phyloP scores from a whole-genome alignment of 2,113 vertebrate species.

The Podarcis cretensis region DNA sequence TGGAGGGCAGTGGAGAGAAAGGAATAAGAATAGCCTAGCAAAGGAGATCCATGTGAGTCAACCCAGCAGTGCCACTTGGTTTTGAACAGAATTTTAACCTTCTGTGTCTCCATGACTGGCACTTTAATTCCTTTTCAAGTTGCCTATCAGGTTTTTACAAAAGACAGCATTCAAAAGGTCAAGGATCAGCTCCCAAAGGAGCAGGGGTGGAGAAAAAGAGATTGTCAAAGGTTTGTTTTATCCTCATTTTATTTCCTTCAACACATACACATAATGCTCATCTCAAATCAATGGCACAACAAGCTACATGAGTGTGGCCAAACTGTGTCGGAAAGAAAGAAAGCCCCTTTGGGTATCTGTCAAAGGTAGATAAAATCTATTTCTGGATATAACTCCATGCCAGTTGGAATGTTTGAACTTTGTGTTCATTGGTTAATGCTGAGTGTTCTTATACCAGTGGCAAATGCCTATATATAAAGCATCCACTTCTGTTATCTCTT shows the following conservation, averaged over 20 bases:
- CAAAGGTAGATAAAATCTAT: slow-evolving; percentile 61
- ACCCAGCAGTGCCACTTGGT: slow-evolving; percentile 47
- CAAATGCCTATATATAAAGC: slow-evolving; percentile 30
- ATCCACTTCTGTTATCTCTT: slow-evolving; percentile 29
- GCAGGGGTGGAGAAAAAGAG: slow-evolving; percentile 54
- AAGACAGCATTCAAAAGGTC: slow-evolving; percentile 67
- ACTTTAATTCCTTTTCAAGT: slow-evolving; percentile 57
- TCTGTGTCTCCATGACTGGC: slow-evolving; percentile 48
- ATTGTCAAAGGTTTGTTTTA: slow-evolving; percentile 27
- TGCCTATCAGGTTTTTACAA: slow-evolving; percentile 60
- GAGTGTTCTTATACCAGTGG: slow-evolving; percentile 21
- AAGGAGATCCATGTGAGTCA: slow-evolving; percentile 58
- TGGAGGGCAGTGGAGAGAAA: slow-evolving; percentile 46
- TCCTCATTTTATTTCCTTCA: neutral
- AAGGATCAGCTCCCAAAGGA: slow-evolving; percentile 58
- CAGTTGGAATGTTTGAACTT: slow-evolving; percentile 42
- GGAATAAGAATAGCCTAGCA: slow-evolving; percentile 43
- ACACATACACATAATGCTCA: neutral
- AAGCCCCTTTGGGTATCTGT: slow-evolving; percentile 39
- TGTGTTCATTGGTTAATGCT: slow-evolving; percentile 33
- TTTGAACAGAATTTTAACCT: slow-evolving; percentile 64
- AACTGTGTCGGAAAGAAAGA: neutral
- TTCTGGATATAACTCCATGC: slow-evolving; percentile 42
- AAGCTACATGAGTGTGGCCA: neutral
- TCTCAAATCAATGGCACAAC: slow-evolving; percentile 11